Evolutionary conservation across 2,888 invertebrate genomes (phyloP), one percentile per base, ranked within the genome.

Genomic region (Ypsolopha sequella): DNA sequence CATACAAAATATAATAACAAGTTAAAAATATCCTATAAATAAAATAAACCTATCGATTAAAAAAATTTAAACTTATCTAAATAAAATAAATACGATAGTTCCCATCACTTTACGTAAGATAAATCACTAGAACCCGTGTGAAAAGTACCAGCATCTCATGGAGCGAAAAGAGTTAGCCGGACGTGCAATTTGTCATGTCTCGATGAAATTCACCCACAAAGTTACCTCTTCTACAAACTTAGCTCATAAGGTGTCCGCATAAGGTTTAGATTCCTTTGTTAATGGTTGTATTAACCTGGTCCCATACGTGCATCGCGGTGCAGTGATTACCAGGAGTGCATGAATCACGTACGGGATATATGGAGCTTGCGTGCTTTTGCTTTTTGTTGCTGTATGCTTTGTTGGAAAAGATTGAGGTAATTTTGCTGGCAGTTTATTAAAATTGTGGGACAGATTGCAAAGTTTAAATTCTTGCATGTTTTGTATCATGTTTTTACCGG

Each of bases 251-350:
- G 2, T 6, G 13, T 36, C 11, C 9, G 6, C 14, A n/a, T 6
- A 48, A 48, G 38, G 11, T 7, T 36, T 6, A 10, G 9, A 14
- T 38, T 48, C 4, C 9, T n/a, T 36, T 4, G 24, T 24, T 24
- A 14, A n/a, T 13, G 38, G 48, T 13, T 38, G 7, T 35, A 9
- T 6, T 11, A 36, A 35, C 7, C 6, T 48, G 13, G 36, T 46
- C 38, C 2, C 24, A 24, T 41, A 41, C 41, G 33, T 33, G 41
- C 39, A 39, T 41, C 24, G 14, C 39, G 34, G 49, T 39, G 55
- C 55, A 41, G 58, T 60, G 60, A 60, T 60, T 60, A 54, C 58
- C 54, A 52, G 53, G 54, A 55, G 55, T 57, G 58, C 54, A 60
- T 60, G 59, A 60, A 60, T 60, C 59, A 60, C 58, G 51, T 49